Conservation (phyloP, 1,140 invertebrate species). For the Cepaea nemoralis region DNA sequence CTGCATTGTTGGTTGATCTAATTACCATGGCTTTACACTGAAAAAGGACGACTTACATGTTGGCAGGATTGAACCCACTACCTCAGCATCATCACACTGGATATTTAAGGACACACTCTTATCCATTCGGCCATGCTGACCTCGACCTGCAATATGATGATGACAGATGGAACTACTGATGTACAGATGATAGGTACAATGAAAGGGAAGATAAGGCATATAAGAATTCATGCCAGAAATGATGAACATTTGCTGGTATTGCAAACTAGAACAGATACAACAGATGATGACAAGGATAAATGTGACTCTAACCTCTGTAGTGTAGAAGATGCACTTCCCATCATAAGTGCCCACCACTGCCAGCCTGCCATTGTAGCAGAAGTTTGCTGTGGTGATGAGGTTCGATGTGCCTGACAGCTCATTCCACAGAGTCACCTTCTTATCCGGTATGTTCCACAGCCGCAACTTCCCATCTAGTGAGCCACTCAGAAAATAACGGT, state of each 20-base stretch:
- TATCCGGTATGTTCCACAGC: slow-evolving; percentile 98
- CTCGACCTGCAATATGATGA: too few relatives aligned
- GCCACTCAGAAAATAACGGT: slow-evolving; percentile 94
- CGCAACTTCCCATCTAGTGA: slow-evolving; percentile 96
- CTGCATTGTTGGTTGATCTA: too few relatives aligned
- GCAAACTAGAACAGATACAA: too few relatives aligned
- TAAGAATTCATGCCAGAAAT: background rate
- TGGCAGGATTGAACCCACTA: too few relatives aligned
- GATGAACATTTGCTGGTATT: too few relatives aligned
- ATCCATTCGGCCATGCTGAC: too few relatives aligned
- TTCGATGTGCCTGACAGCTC: slow-evolving; percentile 82
- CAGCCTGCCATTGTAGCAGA: slow-evolving; percentile 92
- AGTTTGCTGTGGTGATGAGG: slow-evolving; percentile 97
- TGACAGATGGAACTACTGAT: too few relatives aligned
- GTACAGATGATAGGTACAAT: too few relatives aligned
- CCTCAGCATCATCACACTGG: too few relatives aligned
- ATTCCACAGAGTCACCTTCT: slow-evolving; percentile 96
- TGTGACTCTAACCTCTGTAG: slow-evolving; percentile 80
- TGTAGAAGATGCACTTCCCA: slow-evolving; percentile 98
- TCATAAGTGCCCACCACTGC: slow-evolving; percentile 94
- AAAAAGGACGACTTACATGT: too few relatives aligned
- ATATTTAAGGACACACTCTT: too few relatives aligned
- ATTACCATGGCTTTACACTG: too few relatives aligned
- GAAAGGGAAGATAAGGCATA: background rate
- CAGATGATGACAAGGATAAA: background rate